phyloP scores from a whole-genome alignment of 92 coral and sea anemone genomes.

The Paragorgia papillata region DNA sequence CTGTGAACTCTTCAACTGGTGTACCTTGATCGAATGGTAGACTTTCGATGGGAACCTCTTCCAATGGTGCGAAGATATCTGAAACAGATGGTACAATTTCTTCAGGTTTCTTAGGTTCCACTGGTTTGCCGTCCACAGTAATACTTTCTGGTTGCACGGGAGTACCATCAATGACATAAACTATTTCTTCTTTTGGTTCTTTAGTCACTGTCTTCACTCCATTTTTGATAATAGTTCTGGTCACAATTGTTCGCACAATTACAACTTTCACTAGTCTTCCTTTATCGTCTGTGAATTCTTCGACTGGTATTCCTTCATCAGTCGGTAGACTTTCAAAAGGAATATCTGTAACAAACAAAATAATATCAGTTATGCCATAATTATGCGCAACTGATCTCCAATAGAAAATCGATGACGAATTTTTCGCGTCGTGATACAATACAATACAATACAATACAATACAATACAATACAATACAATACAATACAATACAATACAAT shows the following conservation, averaged over 20 bases:
- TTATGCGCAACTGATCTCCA: too few species aligned
- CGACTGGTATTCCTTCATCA: constrained; percentile 39
- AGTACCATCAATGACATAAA: constrained; percentile 27
- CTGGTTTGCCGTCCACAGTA: constrained; percentile 11
- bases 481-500: too few species aligned
- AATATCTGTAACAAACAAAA: not conserved
- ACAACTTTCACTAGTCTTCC: constrained; percentile 59
- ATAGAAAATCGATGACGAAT: too few species aligned
- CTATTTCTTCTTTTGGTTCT: constrained; percentile 16
- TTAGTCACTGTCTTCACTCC: constrained; percentile 19
- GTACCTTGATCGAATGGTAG: constrained; percentile 34
- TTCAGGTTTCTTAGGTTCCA: constrained; percentile 12
- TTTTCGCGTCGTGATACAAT: too few species aligned
- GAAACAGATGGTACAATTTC: not conserved
- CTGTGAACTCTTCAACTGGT: constrained; percentile 36
- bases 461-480: too few species aligned
- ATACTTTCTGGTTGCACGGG: constrained; percentile 18
- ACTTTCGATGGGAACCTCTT: constrained; percentile 23
- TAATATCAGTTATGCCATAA: too few species aligned
- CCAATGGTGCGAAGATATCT: not conserved
- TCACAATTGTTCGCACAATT: constrained; percentile 26
- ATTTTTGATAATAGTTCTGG: constrained; percentile 23
- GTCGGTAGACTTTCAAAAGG: constrained; percentile 22
- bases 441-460: too few species aligned
- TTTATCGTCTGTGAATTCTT: constrained; percentile 61